These are phyloP conservation scores for Drosophila teissieri DNA, from an alignment of 1,140 invertebrate genomes.

Conservation along the genomic window DNA sequence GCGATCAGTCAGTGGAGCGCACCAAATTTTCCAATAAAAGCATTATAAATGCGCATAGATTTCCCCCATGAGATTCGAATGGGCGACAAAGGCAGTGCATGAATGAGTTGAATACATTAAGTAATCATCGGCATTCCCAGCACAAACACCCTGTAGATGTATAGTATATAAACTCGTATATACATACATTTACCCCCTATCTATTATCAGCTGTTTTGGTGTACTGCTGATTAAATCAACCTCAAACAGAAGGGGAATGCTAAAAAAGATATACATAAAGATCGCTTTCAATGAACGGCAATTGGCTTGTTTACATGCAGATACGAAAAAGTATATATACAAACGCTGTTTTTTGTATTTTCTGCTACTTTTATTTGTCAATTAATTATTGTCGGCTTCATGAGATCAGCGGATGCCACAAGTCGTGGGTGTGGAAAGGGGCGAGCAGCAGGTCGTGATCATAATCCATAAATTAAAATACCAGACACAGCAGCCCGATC, in stretches of 20 bases:
- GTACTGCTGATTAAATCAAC: conserved; percentile 51
- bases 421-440: not conserved
- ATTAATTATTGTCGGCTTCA: conserved; percentile 53
- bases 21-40: conserved; percentile 69
- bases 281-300: conserved; percentile 46
- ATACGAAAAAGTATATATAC: conserved; percentile 34
- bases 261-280: conserved; percentile 24
- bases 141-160: conserved; percentile 35
- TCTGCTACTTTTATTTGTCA: conserved; percentile 42
- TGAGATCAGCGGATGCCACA: conserved; percentile 38
- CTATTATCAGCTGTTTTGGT: conserved; percentile 42
- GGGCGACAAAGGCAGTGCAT: conserved; percentile 36
- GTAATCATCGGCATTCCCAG: conserved; percentile 36
- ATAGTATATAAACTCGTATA: not conserved
- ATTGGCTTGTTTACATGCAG: conserved; percentile 51
- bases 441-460: conserved; percentile 30
- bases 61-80: conserved; percentile 31
- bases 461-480: conserved; percentile 70
- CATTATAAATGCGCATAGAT: conserved; percentile 79
- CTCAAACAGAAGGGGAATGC: conserved; percentile 16
- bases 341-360: conserved; percentile 13
- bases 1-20: conserved; percentile 36
- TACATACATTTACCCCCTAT: not conserved
- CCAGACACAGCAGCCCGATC: conserved; percentile 44
- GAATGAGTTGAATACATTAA: conserved; percentile 40